phyloP scores from a whole-genome alignment of 2,888 invertebrate genomes.

The Cheilosia variabilis region DNA sequence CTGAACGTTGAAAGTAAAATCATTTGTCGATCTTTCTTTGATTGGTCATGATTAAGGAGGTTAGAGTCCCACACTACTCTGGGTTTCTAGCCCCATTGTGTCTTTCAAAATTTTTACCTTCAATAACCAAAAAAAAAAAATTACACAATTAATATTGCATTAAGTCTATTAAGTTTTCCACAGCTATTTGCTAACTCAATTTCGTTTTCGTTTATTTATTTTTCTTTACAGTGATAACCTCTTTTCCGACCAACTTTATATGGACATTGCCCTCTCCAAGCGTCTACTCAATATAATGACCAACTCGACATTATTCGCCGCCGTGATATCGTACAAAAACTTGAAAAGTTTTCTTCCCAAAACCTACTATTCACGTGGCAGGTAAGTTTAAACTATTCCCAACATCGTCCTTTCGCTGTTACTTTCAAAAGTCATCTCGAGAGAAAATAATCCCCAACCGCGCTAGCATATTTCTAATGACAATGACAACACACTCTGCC shows the following conservation, averaged over 20 bases:
- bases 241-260: slow-evolving; percentile 83
- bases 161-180: background rate
- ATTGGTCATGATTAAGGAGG: too few relatives aligned
- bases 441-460: slow-evolving; percentile 77
- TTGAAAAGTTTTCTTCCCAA: slow-evolving; percentile 83
- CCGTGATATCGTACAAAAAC: slow-evolving; percentile 83
- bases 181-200: background rate
- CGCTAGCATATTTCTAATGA: slow-evolving; percentile 73
- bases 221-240: slow-evolving; percentile 81
- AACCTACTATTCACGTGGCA: slow-evolving; percentile 83
- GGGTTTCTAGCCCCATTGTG: too few relatives aligned
- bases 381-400: slow-evolving; percentile 79
- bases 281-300: slow-evolving; percentile 82
- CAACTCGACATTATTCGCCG: slow-evolving; percentile 83
- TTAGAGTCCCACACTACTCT: too few relatives aligned
- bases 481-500: slow-evolving; percentile 24
- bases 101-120: too few relatives aligned
- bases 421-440: slow-evolving; percentile 50
- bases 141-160: too few relatives aligned
- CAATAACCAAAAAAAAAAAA: too few relatives aligned
- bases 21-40: too few relatives aligned
- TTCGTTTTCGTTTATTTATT: background rate
- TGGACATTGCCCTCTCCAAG: slow-evolving; percentile 82
- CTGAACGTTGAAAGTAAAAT: too few relatives aligned
- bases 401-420: slow-evolving; percentile 46